Conservation (phyloP, 2,797 vertebrate genomes). For the Spondyliosoma cantharus region DNA sequence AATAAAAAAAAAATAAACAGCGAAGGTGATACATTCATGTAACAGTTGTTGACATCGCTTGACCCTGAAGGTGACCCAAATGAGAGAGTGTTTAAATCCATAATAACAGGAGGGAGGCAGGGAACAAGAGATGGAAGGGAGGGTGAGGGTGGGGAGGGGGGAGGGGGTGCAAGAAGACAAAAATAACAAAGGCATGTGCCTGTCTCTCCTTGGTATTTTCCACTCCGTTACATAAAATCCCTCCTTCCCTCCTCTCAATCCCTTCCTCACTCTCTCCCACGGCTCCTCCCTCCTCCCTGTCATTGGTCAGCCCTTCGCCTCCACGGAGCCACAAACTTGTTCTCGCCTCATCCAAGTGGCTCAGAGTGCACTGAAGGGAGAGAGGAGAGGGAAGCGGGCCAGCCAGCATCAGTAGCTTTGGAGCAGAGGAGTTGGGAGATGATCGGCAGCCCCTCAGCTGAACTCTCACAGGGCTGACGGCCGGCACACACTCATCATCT, state of each 20-base stretch:
- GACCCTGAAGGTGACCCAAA: conserved; percentile 41
- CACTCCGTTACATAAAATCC: conserved; percentile 74
- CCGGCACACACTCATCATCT: conserved; percentile 26
- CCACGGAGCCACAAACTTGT: conserved; percentile 73
- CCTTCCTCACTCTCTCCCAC: conserved; percentile 45
- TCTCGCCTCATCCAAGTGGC: conserved; percentile 60
- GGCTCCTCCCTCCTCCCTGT: conserved; percentile 68
- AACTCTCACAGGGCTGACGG: conserved; percentile 49
- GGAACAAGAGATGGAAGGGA: conserved; percentile 30
- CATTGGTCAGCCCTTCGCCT: conserved; percentile 73
- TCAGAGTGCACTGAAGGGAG: conserved; percentile 49
- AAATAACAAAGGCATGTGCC: conserved; percentile 75
- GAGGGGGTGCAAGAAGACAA: conserved; percentile 40
- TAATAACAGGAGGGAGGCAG: not conserved
- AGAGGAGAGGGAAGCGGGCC: conserved; percentile 21
- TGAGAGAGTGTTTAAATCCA: conserved; percentile 14
- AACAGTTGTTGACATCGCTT: conserved; percentile 8
- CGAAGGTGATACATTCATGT: not conserved
- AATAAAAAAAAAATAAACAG: not conserved
- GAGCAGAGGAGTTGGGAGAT: conserved; percentile 63
- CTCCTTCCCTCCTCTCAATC: conserved; percentile 56
- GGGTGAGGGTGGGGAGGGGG: not conserved
- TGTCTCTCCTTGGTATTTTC: conserved; percentile 74
- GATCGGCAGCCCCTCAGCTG: conserved; percentile 53
- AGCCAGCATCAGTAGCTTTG: conserved; percentile 38